Base-by-base conservation (phyloP, 2,888 invertebrate genomes). In the Idaea biselata region DNA sequence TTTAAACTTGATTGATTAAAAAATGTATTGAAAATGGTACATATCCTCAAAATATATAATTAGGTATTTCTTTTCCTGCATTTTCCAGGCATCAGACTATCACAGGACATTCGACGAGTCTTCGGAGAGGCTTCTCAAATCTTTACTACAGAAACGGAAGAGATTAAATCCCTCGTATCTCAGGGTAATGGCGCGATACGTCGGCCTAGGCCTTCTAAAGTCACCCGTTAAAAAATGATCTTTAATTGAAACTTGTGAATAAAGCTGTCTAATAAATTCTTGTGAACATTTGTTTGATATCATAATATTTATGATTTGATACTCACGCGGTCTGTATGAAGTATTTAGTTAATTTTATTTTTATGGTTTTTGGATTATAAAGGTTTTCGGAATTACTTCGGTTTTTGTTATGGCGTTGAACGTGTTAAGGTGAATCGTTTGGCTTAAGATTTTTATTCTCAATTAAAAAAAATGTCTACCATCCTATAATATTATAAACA, bases 111-210 rank as follows among this genome's bases (percentile, higher is more conserved):
- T 91, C 62, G 84, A 89, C 60, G 87, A 86, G 33, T 76, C 83
- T 7, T 88, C 89, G 8, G 87, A 86, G 72, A 83, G 75, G 57
- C 78, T 87, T 25, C 65, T 91, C 6, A 88, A 83, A 66, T 84
- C 82, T 3, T 75, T 91, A 16, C 70, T 91, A 53, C 82, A 82
- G 65, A 91, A 89, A 69, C 78, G 90, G 17, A 90, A 87, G 73
- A 87, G 84, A 68, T 69, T 89, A 14, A 91, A 89, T 68, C 89
- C 90, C 0, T 90, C 91, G 0, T 91, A 91, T 68, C 81, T 91
- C 14, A 77, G 91, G 58, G 88, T 91, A 4, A 88, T 91, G 90
- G 91, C 91, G n/a, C 81, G 89, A n/a, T 91, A 91, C 59, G 88
- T 91, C 1, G 91, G 91, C 0, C 76, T 91, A 7, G 91, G 91